Evolutionary conservation across 2,888 invertebrate species (phyloP).

Genomic region (Chironomus tentans): DNA sequence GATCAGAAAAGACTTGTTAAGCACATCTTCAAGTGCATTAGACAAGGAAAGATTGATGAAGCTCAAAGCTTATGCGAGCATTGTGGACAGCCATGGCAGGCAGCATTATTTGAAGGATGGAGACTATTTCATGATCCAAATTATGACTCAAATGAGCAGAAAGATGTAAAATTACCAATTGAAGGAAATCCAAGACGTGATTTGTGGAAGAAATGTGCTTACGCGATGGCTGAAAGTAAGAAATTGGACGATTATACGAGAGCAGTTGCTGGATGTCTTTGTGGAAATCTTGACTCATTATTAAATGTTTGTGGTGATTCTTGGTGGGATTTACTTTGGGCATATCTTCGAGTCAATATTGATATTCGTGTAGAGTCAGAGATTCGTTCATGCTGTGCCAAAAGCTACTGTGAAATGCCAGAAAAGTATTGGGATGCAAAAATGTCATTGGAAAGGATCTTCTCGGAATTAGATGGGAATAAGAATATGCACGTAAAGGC

Average conservation of each 20-base stretch:
- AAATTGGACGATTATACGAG: slow-evolving; percentile 49
- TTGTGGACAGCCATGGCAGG: slow-evolving; percentile 87
- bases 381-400: slow-evolving; percentile 51
- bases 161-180: slow-evolving; percentile 46
- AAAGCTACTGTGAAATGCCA: slow-evolving; percentile 49
- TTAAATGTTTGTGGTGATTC: slow-evolving; percentile 62
- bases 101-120: slow-evolving; percentile 87
- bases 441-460: slow-evolving; percentile 57
- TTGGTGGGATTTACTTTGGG: slow-evolving; percentile 90
- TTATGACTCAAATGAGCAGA: slow-evolving; percentile 45
- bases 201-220: slow-evolving; percentile 67
- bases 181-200: slow-evolving; percentile 77
- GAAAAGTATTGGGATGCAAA: slow-evolving; percentile 63
- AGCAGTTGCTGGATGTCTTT: slow-evolving; percentile 67
- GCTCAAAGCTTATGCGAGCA: slow-evolving; percentile 75
- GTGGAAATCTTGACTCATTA: slow-evolving; percentile 73
- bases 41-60: slow-evolving; percentile 77
- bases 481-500: slow-evolving; percentile 46
- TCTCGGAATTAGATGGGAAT: slow-evolving; percentile 55
- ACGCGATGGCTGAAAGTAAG: slow-evolving; percentile 49
- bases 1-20: slow-evolving; percentile 57
- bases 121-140: slow-evolving; percentile 78
- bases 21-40: slow-evolving; percentile 60
- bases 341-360: slow-evolving; percentile 69
- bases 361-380: slow-evolving; percentile 79